These are phyloP conservation scores for Drosophila kohkoa DNA, from an alignment of 1,140 invertebrate species.

Conservation along the genomic window DNA sequence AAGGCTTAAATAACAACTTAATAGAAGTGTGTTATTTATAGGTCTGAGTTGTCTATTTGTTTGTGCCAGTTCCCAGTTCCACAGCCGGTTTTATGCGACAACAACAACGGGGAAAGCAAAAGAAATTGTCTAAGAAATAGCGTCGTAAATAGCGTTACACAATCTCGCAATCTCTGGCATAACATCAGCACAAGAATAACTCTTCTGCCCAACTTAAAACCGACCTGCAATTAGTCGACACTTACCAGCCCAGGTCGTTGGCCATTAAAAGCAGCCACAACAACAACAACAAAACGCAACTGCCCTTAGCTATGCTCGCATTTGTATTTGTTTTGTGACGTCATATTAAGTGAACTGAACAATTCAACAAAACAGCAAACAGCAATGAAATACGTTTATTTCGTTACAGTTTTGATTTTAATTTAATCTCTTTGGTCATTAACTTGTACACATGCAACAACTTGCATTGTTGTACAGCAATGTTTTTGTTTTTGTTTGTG, in stretches of 20 bases:
- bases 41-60: background rate
- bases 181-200: conserved; percentile 26
- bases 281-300: background rate
- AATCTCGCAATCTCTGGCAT: background rate
- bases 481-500: background rate
- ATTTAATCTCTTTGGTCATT: conserved; percentile 67
- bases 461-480: conserved; percentile 27
- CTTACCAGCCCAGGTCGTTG: conserved; percentile 63
- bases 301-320: conserved; percentile 1
- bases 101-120: conserved; percentile 7
- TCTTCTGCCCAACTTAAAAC: conserved; percentile 11
- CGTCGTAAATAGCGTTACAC: conserved; percentile 35
- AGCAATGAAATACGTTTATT: conserved; percentile 61
- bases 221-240: conserved; percentile 59
- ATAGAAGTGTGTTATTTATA: conserved; percentile 20
- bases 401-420: conserved; percentile 75
- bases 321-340: conserved; percentile 47
- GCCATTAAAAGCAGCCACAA: conserved; percentile 35
- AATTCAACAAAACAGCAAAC: conserved; percentile 48
- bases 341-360: conserved; percentile 39
- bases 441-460: conserved; percentile 69
- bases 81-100: conserved; percentile 18
- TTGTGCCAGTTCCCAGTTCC: conserved; percentile 37
- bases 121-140: conserved; percentile 29
- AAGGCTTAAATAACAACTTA: background rate